Percentiles rank a stretch among this genome's conserved stretches.
Evolutionary conservation across 37 sponge, comb jelly and placozoan species (phyloP).

Genomic region (Dysidea cf. avara): DNA sequence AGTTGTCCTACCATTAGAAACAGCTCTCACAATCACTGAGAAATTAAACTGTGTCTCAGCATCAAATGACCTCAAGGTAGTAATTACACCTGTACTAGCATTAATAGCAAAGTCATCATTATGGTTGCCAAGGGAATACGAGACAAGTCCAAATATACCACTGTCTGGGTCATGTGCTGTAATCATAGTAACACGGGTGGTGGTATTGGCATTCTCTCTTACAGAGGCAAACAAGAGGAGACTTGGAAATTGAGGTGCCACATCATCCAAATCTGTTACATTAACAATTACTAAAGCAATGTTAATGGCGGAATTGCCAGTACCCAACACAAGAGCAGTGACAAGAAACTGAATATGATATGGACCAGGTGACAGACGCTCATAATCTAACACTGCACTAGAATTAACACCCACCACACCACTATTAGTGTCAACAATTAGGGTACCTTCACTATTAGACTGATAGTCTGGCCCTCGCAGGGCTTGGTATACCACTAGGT

Average conservation of each 20-base stretch:
- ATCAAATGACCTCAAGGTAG: neutral
- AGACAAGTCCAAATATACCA: slow-evolving; percentile 34
- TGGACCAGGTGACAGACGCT: slow-evolving; percentile 31
- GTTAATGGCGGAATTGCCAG: slow-evolving; percentile 3
- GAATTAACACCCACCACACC: slow-evolving; percentile 10
- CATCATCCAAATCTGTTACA: slow-evolving; percentile 48
- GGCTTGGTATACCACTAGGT: slow-evolving; percentile 12
- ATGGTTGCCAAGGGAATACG: slow-evolving; percentile 2
- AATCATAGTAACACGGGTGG: slow-evolving; percentile 25
- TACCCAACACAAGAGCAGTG: slow-evolving; percentile 8
- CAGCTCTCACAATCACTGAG: neutral
- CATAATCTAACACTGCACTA: slow-evolving; percentile 16
- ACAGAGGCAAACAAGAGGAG: neutral
- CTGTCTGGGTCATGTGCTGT: slow-evolving; percentile 45
- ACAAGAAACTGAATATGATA: slow-evolving; percentile 26
- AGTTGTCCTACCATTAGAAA: neutral
- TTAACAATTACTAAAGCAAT: slow-evolving; percentile 22
- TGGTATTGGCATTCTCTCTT: slow-evolving; percentile 16
- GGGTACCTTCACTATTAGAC: slow-evolving; percentile 36
- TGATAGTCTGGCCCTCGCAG: slow-evolving; percentile 30
- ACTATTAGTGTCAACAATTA: slow-evolving; percentile 2
- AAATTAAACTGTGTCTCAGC: too few species aligned
- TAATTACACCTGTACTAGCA: neutral
- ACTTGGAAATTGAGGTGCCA: slow-evolving; percentile 22
- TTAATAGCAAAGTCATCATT: neutral